Base-by-base conservation (phyloP, 2,113 vertebrate species). In the Gorsachius goisagi region DNA sequence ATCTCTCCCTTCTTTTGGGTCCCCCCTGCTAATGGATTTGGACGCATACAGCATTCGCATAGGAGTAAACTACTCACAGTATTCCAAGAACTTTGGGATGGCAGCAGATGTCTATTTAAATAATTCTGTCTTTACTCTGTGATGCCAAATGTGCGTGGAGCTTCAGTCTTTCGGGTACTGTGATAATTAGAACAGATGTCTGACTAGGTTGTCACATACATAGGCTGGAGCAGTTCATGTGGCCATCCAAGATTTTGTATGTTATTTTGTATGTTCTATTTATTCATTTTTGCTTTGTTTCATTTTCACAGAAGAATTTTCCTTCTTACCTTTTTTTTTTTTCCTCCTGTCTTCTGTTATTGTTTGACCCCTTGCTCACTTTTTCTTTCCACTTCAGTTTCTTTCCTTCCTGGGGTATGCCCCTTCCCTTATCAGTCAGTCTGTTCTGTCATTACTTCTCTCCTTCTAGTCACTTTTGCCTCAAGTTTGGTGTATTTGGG, bases 51-150 rank as follows among this genome's bases (percentile, higher is more conserved):
- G 33, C 4, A 1, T 28, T 17, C 47, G 33, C 23, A 22, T 8
- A 41, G 56, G n/a, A 91, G 35, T 89, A 39, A 72, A 56, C 26
- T 88, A 23, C 66, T 72, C 35, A 7, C 9, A 58, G 28, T 35
- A 28, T 32, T 41, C 76, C 71, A 79, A 24, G 71, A 89, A 77
- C 52, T 75, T 67, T 2, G 32, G 39, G 47, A 37, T 84, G 88
- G 63, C 59, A 90, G 72, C 86, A 91, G 81, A 60, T 91, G 62
- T 73, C 28, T 85, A 8, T 87, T 86, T 68, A 35, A 91, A 83
- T 83, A 85, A 90, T 91, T 91, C 69, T 89, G 32, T 27, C 52
- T 86, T 89, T 69, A 4, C 35, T 86, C 21, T 52, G 26, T 49
- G 67, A 32, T 82, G 79, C n/a, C 66, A 8, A 85, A 35, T 59